phyloP scores from a whole-genome alignment of 2,888 invertebrate species.

The Dolichopus griseipennis region DNA sequence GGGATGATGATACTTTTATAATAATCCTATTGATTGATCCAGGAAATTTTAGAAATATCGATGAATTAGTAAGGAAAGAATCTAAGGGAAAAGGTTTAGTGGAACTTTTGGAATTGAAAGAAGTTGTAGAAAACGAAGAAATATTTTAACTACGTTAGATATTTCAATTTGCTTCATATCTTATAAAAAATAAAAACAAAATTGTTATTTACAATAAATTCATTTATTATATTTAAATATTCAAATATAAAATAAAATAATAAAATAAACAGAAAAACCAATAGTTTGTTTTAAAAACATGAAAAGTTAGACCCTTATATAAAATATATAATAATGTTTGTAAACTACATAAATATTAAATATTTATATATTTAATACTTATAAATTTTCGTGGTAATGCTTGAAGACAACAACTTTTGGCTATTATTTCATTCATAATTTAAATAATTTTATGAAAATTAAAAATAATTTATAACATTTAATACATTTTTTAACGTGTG shows the following conservation, averaged over 20 bases:
- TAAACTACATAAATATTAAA: neutral
- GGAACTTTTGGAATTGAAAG: conserved; percentile 86
- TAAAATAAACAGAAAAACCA: neutral
- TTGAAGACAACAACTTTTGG: neutral
- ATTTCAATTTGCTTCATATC: neutral
- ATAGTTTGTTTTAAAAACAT: neutral
- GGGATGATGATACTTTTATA: conserved; percentile 71
- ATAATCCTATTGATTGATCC: conserved; percentile 71
- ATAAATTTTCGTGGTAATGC: neutral
- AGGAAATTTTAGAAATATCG: conserved; percentile 80
- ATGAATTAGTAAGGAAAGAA: conserved; percentile 75
- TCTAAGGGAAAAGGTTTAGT: conserved; percentile 80
- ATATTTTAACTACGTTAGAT: conserved; percentile 39
- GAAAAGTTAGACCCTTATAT: neutral
- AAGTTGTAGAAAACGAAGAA: conserved; percentile 83
- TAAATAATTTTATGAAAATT: neutral
- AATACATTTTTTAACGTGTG: neutral
- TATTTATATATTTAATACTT: no score
- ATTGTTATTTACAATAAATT: neutral
- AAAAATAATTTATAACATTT: neutral
- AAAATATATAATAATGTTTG: neutral
- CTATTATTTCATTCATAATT: neutral
- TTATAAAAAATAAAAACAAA: neutral
- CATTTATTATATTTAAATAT: neutral
- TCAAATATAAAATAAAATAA: neutral